Evolutionary conservation across 2,113 vertebrate genomes (phyloP).

Genomic region (Ardeotis arabs): DNA sequence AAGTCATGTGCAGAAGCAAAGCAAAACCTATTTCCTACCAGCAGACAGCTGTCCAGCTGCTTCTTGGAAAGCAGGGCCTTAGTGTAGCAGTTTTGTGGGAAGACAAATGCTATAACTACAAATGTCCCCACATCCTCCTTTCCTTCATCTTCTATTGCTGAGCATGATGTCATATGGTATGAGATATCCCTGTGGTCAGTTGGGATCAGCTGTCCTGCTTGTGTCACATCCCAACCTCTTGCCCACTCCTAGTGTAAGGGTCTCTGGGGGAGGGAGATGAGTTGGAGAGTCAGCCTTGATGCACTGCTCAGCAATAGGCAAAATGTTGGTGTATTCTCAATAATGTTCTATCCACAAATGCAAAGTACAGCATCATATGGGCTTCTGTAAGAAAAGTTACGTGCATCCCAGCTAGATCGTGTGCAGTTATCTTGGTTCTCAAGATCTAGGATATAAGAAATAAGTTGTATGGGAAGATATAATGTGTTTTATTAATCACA

Average conservation of each 20-base stretch:
- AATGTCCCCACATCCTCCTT: no score
- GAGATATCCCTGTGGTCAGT: background rate
- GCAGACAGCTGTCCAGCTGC: background rate
- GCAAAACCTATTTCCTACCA: background rate
- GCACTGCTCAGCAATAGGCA: background rate
- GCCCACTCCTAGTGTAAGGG: background rate
- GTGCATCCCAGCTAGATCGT: background rate
- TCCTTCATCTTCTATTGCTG: background rate
- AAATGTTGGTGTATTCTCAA: background rate
- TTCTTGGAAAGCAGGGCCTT: background rate
- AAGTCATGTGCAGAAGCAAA: background rate
- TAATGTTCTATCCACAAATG: background rate
- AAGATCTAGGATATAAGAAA: background rate
- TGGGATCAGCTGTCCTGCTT: background rate
- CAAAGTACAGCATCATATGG: background rate
- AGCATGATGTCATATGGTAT: fast-evolving
- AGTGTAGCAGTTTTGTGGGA: background rate
- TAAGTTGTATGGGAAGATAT: background rate
- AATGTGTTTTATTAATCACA: background rate
- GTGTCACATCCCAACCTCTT: background rate
- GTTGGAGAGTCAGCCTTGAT: background rate
- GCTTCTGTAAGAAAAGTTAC: background rate
- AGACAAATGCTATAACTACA: background rate
- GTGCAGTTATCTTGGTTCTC: background rate
- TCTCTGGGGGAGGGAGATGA: fast-evolving